Base-by-base conservation (phyloP, 1,140 invertebrate genomes). In the Chelonus insularis region DNA sequence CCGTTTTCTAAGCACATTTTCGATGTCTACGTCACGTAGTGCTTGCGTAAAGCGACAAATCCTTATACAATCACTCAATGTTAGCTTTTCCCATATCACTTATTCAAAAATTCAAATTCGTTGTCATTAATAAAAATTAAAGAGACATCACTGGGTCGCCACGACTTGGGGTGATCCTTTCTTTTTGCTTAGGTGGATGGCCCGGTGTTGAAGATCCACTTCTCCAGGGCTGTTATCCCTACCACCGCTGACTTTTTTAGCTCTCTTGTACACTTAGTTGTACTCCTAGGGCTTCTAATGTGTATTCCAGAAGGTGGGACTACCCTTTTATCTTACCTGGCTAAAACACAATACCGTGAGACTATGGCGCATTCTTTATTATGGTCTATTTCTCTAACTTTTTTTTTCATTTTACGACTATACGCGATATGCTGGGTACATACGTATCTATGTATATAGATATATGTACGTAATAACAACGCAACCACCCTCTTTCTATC, bases 71-170 rank as follows among this genome's bases (percentile, higher is more conserved):
- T 48, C 18, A 14, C 34, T 29, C 29, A 36, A 54, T 36, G 58
- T 54, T 52, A 37, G 36, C 56, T 64, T 77, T 81, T 81, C 79
- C 78, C 79, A 81, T 81, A 81, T 81, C 79, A 79, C 70, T 64
- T 71, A 81, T 81, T 77, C 79, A 79, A 69, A 81, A 79, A 81
- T 81, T 81, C 77, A 81, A 79, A 81, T 80, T 74, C 65, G 50
- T 55, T 34, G 75, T 81, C 79, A 81, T 81, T 81, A 81, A 81
- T 81, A 81, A 81, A 80, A 81, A 81, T 81, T 81, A 81, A 81
- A 81, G 79, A 80, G 79, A 81, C 79, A 80, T 80, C 77, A 76
- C 69, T 64, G 66, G 67, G 67, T 62, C 63, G 48, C 48, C 18
- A 36, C 20, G n/a, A 16, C 55, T 55, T 68, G 64, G 73, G 70